A percentile compares a stretch with the other conserved stretches of the same genome.
Conservation (phyloP, 2,113 vertebrate genomes). For the Dipodomys ordii region DNA sequence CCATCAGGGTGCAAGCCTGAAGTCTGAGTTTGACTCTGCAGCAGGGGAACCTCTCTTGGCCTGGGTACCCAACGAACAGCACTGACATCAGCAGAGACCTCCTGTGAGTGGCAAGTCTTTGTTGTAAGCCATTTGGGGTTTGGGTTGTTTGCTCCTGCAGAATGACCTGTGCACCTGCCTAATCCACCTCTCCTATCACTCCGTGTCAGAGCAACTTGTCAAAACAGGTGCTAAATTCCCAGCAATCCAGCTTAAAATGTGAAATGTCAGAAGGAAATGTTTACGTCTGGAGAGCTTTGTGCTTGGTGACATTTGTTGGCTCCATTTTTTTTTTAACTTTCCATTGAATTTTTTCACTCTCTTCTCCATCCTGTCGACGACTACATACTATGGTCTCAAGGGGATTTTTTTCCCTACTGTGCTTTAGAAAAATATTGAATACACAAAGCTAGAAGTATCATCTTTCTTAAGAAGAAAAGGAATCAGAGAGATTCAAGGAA, state of each 20-base stretch:
- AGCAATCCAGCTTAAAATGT: background rate
- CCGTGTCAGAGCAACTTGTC: background rate
- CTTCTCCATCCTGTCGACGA: background rate
- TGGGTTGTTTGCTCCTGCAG: background rate
- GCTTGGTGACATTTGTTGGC: background rate
- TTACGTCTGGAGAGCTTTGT: background rate
- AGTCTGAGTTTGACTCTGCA: background rate
- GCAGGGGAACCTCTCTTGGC: background rate
- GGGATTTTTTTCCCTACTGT: too few species aligned
- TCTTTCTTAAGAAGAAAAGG: background rate
- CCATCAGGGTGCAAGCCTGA: rapidly evolving
- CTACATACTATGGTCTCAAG: background rate
- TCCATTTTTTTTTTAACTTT: background rate
- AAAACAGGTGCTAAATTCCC: background rate
- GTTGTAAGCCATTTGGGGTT: background rate
- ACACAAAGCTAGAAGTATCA: background rate
- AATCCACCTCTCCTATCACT: background rate
- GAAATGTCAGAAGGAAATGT: background rate
- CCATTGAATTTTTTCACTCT: background rate
- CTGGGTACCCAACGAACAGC: background rate
- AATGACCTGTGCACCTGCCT: background rate
- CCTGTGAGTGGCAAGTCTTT: background rate
- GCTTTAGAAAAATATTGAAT: background rate
- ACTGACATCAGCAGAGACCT: background rate
- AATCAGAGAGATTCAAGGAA: background rate